Base-by-base conservation (phyloP, 2,888 invertebrate genomes). In the Linnaemya vulpina region DNA sequence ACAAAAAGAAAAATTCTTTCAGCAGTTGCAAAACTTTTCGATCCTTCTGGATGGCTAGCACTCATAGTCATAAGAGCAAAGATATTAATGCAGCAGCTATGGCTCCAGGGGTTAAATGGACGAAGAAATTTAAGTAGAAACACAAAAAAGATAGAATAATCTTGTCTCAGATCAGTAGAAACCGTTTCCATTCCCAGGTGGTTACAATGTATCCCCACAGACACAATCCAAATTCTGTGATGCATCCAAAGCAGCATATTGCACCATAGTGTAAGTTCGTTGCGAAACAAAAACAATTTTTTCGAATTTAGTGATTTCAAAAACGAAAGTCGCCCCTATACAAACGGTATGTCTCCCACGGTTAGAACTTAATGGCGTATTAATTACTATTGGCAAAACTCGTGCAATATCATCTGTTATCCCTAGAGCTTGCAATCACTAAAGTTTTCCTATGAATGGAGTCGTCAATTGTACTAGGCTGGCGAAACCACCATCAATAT, bases 191-290 rank as follows among this genome's bases (percentile, higher is more conserved):
- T n/a, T n/a, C n/a, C 60, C 9, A 13, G 60, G 1, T 60, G 60
- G 60, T 1, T 60, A 7, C 60, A 60, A 17, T 60, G 35, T 9
- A 8, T 2, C 9, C n/a, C 35, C 1, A 9, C 30, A 35, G 35
- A 60, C 11, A 10, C 1, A 1, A 17, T 60, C 4, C 35, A 60
- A 10, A 60, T 60, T 35, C 60, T 4, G n/a, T 5, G 38, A 38
- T 60, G 60, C 35, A 1, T 60, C 60, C 2, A 58, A 58, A 30
- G 15, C 15, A 58, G 60, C 60, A 60, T 60, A 60, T 11, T 60
- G 60, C 5, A 17, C 38, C 3, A 10, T 17, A 60, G 38, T 60
- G 3, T 60, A 35, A 17, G 4, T 60, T 5, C 10, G 35, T 2
- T 38, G 60, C 10, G 7, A 60, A 38, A 8, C 2, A 10, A 17